phyloP scores from a whole-genome alignment of 2,888 invertebrate genomes.

The Scaptomyza polygonia region DNA sequence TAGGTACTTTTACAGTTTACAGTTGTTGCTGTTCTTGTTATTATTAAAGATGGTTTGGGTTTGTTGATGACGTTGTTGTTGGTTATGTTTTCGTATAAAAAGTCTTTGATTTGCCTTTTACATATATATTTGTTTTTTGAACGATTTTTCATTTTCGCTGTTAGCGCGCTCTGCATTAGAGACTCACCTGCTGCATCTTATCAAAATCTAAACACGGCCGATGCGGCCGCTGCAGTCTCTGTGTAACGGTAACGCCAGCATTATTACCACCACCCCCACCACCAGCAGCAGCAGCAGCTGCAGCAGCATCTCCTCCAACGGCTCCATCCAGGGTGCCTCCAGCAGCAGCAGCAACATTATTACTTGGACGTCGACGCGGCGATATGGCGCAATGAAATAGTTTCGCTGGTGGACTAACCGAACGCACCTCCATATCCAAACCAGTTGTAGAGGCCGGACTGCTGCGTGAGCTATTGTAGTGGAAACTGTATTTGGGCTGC shows the following conservation, averaged over 20 bases:
- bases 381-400: conserved; percentile 87
- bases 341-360: conserved; percentile 43
- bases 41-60: conserved; percentile 7
- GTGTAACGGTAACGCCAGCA: conserved; percentile 68
- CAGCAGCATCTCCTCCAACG: conserved; percentile 17
- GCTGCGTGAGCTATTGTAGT: conserved; percentile 83
- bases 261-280: conserved; percentile 19
- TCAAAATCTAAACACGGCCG: conserved; percentile 97
- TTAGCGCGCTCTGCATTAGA: conserved; percentile 81
- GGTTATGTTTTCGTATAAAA: conserved; percentile 60
- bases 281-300: conserved; percentile 28
- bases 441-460: conserved; percentile 84
- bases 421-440: conserved; percentile 83
- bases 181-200: conserved; percentile 96
- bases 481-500: conserved; percentile 83
- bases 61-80: conserved; percentile 44
- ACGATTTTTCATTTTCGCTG: conserved; percentile 24
- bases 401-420: conserved; percentile 85
- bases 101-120: conserved; percentile 72
- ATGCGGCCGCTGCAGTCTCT: conserved; percentile 87
- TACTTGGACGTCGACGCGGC: conserved; percentile 86
- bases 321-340: conserved; percentile 3
- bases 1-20: conserved; percentile 51
- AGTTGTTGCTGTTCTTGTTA: conserved; percentile 38
- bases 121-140: background rate